Conservation (phyloP, 92 coral and sea anemone genomes). For the Parazoanthus atlanticus region DNA sequence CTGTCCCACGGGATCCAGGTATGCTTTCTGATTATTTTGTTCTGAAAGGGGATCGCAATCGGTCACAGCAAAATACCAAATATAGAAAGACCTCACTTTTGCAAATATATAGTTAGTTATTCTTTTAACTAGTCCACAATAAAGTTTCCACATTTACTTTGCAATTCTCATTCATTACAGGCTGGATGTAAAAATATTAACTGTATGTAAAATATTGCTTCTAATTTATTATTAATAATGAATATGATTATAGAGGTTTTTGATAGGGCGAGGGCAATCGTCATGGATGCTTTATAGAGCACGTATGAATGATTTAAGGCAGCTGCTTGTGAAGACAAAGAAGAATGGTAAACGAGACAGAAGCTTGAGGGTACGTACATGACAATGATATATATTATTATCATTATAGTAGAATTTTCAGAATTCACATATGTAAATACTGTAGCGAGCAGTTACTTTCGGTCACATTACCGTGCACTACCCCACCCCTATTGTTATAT, state of each 20-base stretch:
- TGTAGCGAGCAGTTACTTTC: no score
- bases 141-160: neutral
- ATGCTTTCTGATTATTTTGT: neutral
- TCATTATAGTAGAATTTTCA: neutral
- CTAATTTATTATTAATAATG: neutral
- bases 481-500: no score
- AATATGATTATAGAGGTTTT: neutral
- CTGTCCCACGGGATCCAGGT: neutral
- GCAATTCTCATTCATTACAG: neutral
- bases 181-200: conserved; percentile 6
- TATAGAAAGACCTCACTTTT: neutral
- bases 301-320: conserved; percentile 7
- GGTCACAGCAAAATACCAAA: conserved; percentile 3
- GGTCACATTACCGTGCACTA: no score
- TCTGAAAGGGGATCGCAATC: neutral
- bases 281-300: conserved; percentile 19
- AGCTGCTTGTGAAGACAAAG: conserved; percentile 7
- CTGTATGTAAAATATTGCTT: neutral
- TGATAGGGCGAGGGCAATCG: conserved; percentile 6
- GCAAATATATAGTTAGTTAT: neutral
- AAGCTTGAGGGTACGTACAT: conserved; percentile 3
- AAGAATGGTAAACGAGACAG: neutral
- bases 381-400: neutral
- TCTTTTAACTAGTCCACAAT: neutral
- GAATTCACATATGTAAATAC: no score